Conservation (phyloP, 2,113 vertebrate species). For the Brachyistius frenatus region DNA sequence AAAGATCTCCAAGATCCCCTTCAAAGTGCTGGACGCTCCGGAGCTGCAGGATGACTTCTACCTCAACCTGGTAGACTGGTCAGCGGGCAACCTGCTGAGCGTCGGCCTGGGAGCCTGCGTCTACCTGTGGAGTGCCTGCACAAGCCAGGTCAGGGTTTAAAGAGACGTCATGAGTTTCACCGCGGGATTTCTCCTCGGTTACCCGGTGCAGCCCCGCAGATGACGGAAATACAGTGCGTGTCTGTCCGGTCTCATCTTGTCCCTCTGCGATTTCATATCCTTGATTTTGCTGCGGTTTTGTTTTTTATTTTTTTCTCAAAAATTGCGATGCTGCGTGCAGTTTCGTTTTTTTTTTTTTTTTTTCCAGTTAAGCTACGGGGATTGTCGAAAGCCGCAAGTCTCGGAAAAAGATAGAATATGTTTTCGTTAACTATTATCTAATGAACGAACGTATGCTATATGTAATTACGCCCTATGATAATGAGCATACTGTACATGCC, state of each 20-base stretch:
- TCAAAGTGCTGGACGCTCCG: conserved; percentile 97
- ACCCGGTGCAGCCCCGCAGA: neutral
- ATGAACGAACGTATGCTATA: too few species aligned
- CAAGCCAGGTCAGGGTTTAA: conserved; percentile 90
- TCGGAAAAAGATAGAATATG: too few species aligned
- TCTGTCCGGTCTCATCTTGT: neutral
- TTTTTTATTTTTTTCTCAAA: too few species aligned
- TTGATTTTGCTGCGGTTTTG: too few species aligned
- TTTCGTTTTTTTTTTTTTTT: too few species aligned
- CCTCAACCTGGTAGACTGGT: conserved; percentile 99
- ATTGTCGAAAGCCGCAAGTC: too few species aligned
- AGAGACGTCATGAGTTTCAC: neutral
- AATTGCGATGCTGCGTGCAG: too few species aligned
- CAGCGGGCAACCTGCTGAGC: conserved; percentile 95
- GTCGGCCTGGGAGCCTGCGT: conserved; percentile 98
- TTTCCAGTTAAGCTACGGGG: too few species aligned
- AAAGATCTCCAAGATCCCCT: conserved; percentile 99
- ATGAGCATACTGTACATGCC: too few species aligned
- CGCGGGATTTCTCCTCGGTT: neutral
- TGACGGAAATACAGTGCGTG: neutral
- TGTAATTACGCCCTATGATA: too few species aligned
- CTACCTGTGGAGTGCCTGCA: conserved; percentile 99
- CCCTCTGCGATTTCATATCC: too few species aligned
- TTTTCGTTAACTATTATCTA: too few species aligned
- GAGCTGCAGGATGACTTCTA: conserved; percentile 99